phyloP scores from a whole-genome alignment of 2,888 invertebrate genomes.

The Apocheima hispidaria region DNA sequence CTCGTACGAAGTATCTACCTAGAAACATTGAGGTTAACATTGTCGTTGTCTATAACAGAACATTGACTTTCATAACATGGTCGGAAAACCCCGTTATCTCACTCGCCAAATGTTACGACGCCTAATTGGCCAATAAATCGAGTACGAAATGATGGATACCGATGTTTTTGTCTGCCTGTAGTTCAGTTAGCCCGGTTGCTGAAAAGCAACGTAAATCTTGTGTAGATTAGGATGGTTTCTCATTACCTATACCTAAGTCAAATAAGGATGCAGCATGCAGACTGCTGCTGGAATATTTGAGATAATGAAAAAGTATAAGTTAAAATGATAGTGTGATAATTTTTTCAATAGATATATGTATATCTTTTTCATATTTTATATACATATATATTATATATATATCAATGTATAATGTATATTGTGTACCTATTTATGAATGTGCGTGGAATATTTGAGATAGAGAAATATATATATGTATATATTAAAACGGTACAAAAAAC shows the following conservation, averaged over 20 bases:
- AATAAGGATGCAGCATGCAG: background rate
- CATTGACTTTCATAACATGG: constrained; percentile 44
- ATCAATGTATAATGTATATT: no score
- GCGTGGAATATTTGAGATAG: no score
- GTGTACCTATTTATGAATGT: no score
- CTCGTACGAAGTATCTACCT: no score
- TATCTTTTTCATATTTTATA: no score
- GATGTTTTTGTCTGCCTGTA: constrained; percentile 57
- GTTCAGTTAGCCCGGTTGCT: constrained; percentile 67
- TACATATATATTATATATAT: no score
- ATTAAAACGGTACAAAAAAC: no score
- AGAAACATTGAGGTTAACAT: constrained; percentile 9
- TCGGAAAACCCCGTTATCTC: constrained; percentile 52
- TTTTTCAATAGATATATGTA: no score
- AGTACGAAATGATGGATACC: constrained; percentile 54
- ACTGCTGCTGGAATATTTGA: background rate
- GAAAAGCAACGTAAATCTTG: constrained; percentile 60
- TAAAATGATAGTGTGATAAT: no score
- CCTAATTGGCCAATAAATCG: constrained; percentile 56
- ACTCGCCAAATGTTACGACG: constrained; percentile 47
- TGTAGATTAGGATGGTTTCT: constrained; percentile 14
- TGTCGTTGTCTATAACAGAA: constrained; percentile 5
- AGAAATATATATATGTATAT: no score
- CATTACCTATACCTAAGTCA: background rate
- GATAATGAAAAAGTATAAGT: no score